Evolutionary conservation across 2,113 vertebrate species (phyloP), one percentile per base, ranked within the genome.

Genomic region (Anthoscopus minutus): DNA sequence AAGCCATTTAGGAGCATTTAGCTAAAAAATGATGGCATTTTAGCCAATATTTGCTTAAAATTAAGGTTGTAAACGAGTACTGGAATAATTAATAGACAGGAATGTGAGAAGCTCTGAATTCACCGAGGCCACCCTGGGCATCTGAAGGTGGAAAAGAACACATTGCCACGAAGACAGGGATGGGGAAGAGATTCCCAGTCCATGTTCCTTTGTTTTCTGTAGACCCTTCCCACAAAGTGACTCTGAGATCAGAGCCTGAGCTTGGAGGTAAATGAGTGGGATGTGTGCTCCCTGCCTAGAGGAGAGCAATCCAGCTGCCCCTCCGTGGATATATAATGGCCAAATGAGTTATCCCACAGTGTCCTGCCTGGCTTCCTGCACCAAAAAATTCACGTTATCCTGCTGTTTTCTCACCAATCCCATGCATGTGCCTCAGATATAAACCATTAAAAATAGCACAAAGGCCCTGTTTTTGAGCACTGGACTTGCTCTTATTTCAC

Each of bases 1-100:
- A 44, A 91, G 25, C 13, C 4, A 16, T 66, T 70, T 54, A 74
- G 30, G 18, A 84, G 16, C 12, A n/a, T n/a, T 44, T 30, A 72
- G 5, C 7, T 8, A 40, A 64, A 31, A 71, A 4, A 27, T 7
- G 21, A 16, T 0, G 0, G 3, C 27, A 44, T 40, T 40, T 28
- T 33, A 61, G 27, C 13, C 45, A 88, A n/a, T 14, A 10, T 7
- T 31, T 51, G 15, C 4, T 83, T 77, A 53, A 62, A 30, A 45
- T 3, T 19, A 21, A 66, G 25, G 13, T 64, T 80, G 15, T 12
- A 81, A 65, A 45, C 20, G 7, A 6, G 13, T 4, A 13, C 9
- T 73, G 44, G 51, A 53, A 45, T 10, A 70, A 70, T 56, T 35
- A 28, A 25, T 11, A 25, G 15, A 11, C 21, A 81, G 27, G 18